These are phyloP conservation scores for Proisotoma minuta DNA, from an alignment of 2,888 invertebrate species.

Conservation along the genomic window DNA sequence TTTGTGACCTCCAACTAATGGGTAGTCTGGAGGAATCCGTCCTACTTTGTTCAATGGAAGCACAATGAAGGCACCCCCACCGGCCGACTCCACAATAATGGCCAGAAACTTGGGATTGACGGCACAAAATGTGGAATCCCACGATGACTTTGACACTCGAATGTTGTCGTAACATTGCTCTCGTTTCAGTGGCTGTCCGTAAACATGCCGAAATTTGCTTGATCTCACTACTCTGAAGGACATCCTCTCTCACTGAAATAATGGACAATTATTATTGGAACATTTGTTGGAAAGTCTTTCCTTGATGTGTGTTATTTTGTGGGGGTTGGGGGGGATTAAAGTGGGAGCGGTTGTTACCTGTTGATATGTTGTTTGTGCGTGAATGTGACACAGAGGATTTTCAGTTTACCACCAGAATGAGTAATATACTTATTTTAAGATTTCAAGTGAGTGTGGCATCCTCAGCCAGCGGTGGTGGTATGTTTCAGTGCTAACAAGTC, in stretches of 20 bases:
- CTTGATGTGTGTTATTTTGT: too few relatives aligned
- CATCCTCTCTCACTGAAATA: conserved; percentile 63
- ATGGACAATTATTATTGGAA: too few relatives aligned
- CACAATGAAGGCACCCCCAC: conserved; percentile 92
- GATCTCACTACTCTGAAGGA: conserved; percentile 94
- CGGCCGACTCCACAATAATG: conserved; percentile 93
- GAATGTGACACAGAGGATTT: too few relatives aligned
- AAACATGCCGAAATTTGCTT: conserved; percentile 97
- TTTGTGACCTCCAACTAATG: conserved; percentile 92
- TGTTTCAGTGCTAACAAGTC: too few relatives aligned
- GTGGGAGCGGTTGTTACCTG: too few relatives aligned
- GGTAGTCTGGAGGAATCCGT: conserved; percentile 87
- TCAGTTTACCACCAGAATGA: too few relatives aligned
- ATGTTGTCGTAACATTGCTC: conserved; percentile 98
- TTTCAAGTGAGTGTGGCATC: too few relatives aligned
- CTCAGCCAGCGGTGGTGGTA: too few relatives aligned
- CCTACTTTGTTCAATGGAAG: conserved; percentile 91
- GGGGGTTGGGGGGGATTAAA: too few relatives aligned
- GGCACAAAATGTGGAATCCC: conserved; percentile 97
- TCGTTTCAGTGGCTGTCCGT: conserved; percentile 82
- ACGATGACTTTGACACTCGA: conserved; percentile 92
- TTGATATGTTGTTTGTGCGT: too few relatives aligned
- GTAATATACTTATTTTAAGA: too few relatives aligned
- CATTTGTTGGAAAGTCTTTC: too few relatives aligned
- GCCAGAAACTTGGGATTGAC: conserved; percentile 97